phyloP scores from a whole-genome alignment of 2,888 invertebrate genomes.

The Tenthredo livida region DNA sequence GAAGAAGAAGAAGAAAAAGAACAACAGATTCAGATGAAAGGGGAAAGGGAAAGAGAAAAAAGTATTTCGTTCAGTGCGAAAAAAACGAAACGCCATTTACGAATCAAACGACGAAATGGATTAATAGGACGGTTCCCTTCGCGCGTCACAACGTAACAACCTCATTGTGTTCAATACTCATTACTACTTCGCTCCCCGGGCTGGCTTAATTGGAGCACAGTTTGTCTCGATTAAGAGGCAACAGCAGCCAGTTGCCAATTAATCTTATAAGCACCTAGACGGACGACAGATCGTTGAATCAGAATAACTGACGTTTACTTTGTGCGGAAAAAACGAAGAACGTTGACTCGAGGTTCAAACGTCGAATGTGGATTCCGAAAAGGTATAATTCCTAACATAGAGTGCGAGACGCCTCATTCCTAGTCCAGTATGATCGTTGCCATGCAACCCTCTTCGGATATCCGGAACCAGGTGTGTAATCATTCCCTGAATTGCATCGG shows the following conservation, averaged over 20 bases:
- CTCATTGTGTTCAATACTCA: conserved; percentile 39
- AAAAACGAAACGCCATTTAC: conserved; percentile 4
- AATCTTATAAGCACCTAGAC: conserved; percentile 15
- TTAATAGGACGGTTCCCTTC: conserved; percentile 14
- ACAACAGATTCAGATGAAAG: conserved; percentile 78
- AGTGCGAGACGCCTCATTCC: background rate
- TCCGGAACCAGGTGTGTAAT: background rate
- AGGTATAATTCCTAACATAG: background rate
- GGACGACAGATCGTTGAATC: background rate
- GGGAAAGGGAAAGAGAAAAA: background rate
- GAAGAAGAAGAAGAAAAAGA: conserved; percentile 80
- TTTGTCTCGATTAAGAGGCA: conserved; percentile 28
- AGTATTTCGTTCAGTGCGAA: background rate
- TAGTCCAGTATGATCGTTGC: background rate
- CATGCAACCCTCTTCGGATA: background rate
- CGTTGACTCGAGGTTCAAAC: background rate
- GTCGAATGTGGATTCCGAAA: background rate
- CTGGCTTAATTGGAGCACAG: conserved; percentile 24
- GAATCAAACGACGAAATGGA: conserved; percentile 10
- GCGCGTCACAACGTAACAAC: conserved; percentile 29
- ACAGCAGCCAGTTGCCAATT: conserved; percentile 31
- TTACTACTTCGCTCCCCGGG: conserved; percentile 27
- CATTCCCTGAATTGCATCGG: background rate
- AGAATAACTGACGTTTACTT: background rate
- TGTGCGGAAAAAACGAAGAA: background rate